Evolutionary conservation across 1,140 invertebrate species (phyloP), one percentile per base, ranked within the genome.

Genomic region (Drosophila guanche): DNA sequence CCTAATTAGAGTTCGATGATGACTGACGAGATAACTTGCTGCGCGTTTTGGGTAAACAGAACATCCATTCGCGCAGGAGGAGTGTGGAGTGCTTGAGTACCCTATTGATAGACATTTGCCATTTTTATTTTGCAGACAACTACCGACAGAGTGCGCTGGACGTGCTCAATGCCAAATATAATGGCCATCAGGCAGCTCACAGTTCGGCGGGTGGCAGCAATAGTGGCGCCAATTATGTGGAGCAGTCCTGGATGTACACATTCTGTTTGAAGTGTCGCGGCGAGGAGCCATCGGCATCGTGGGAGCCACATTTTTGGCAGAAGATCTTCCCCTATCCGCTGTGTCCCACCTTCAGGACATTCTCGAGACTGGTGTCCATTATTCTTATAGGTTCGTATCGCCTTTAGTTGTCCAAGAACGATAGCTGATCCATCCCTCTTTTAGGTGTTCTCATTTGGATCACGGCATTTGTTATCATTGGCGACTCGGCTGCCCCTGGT

Each of bases 251-350:
- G 91, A 79, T 91, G 43, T 91, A 90, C 52, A 76, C 80, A 20
- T 90, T 91, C 46, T 92, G 91, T 47, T 50, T 91, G 4, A 90
- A 90, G 60, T 91, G 91, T 48, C 81, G 88, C 25, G 90, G 90
- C 33, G 88, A 92, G 56, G 95, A 96, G 72, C 86, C 93, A 1
- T 91, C 92, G 54, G 94, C 95, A 6, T 95, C 95, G 12, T 97
- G 95, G 95, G 95, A 96, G 84, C 96, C 96, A 3, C 91, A 94
- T 0, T 92, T 94, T 54, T 97, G 96, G 95, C 93, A 94, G 68
- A 94, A 93, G 90, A 91, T 95, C 61, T 97, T 95, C 83, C 96
- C 96, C 0, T 95, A 95, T 78, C 96, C 96, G 16, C 94, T 96
- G 81, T 97, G 95, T 81, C 95, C 95, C 4, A 95, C 95, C 2